Base-by-base conservation (phyloP, 1,140 invertebrate species). In the Heliconius hermathena region DNA sequence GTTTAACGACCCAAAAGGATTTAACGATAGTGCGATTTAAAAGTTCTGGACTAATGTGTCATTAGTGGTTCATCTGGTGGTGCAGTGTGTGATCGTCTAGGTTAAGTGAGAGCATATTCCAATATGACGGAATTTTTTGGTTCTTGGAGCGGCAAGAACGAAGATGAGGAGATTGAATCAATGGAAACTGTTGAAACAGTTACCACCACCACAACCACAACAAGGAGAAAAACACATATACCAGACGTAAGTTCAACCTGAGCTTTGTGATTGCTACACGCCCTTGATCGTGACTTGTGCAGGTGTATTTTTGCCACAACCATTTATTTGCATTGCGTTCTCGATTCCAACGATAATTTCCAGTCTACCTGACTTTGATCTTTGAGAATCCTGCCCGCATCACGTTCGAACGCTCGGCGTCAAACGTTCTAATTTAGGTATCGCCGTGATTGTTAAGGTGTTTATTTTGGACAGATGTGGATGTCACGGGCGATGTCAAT, bases 121-220 rank as follows among this genome's bases (percentile, higher is more conserved):
- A 88, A 82, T 26, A 93, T 93, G 91, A 92, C 93, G 90, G 93
- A 94, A 81, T 91, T 93, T 81, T 94, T 88, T 73, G 93, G 92
- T 84, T 82, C 86, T 78, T 94, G 93, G 93, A 89, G 81, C 78
- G 83, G 82, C 82, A 82, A 88, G n/a, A 66, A 81, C 6, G 82
- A 80, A 11, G 86, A 76, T 22, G 87, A 87, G 8, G 74, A 86
- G 75, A 88, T 86, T 74, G 92, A 91, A 77, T 86, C 86, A n/a
- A 85, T 87, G 74, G 91, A 94, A 79, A 90, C 88, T 26, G 89
- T 90, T 71, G 89, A 89, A 73, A 92, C 90, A 70, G 81, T 89
- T 79, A 93, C 90, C 80, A 93, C 90, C 76, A 93, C 90, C 74
- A 91, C 87, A 4, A 93, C 89, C 33, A 93, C 88, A 70, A 93